phyloP scores from a whole-genome alignment of 2,797 vertebrate genomes.

The Zalophus californianus region DNA sequence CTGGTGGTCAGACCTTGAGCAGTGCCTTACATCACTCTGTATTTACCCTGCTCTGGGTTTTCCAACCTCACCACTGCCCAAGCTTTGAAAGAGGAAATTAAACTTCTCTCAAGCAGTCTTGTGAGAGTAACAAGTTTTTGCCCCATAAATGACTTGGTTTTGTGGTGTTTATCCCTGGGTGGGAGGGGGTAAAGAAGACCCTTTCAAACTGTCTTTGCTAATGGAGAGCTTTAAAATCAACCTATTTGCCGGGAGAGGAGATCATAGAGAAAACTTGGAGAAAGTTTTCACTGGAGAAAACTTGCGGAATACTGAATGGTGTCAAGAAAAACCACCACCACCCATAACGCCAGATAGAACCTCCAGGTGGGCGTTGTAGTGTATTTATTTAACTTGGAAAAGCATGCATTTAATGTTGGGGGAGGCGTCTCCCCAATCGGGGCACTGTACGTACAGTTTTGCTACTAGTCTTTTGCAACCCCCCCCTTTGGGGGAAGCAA shows the following conservation, averaged over 20 bases:
- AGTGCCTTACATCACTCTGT: background rate
- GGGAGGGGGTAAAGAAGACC: background rate
- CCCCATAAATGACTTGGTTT: background rate
- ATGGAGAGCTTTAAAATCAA: background rate
- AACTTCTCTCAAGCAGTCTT: background rate
- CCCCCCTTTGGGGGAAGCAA: background rate
- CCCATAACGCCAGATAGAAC: rapidly evolving
- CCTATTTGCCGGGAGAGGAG: rapidly evolving
- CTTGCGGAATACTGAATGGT: background rate
- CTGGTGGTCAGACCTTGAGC: background rate
- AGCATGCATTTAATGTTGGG: background rate
- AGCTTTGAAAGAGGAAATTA: slow-evolving; percentile 38
- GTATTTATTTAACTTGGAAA: background rate
- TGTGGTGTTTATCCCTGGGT: background rate
- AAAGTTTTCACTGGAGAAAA: background rate
- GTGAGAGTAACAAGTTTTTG: background rate
- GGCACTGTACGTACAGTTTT: background rate
- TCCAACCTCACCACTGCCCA: background rate
- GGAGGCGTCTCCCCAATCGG: background rate
- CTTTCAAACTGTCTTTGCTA: background rate
- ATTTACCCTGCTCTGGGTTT: background rate
- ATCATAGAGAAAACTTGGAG: background rate
- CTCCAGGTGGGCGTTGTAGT: background rate
- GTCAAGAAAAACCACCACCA: background rate
- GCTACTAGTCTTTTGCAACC: background rate